These are phyloP conservation scores for Neosilurus hyrtlii DNA, from an alignment of 2,797 vertebrate genomes.

Conservation along the genomic window DNA sequence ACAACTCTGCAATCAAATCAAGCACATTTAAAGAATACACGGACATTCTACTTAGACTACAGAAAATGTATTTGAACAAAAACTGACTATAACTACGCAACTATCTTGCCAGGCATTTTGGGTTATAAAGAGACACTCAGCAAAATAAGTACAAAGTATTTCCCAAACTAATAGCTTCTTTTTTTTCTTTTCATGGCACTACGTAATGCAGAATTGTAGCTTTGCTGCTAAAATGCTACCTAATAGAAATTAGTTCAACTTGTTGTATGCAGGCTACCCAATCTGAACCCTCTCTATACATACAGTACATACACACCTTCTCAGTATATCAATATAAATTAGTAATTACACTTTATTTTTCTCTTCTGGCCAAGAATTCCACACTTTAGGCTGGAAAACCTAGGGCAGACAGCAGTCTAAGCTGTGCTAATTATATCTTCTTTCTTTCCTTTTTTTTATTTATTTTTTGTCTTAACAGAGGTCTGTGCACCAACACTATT, in stretches of 20 bases:
- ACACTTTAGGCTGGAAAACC: constrained; percentile 26
- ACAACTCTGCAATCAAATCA: constrained; percentile 1
- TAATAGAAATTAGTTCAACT: background rate
- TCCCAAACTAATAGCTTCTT: background rate
- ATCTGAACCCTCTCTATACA: constrained; percentile 26
- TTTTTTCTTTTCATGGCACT: background rate
- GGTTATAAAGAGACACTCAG: background rate
- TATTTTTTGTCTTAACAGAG: constrained; percentile 18
- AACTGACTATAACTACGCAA: background rate
- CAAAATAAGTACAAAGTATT: background rate
- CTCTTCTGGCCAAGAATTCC: constrained; percentile 34
- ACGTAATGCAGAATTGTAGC: background rate
- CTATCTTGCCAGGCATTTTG: background rate
- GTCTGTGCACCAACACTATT: constrained; percentile 7
- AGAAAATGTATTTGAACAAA: background rate
- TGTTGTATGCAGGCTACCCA: background rate
- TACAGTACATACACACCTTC: background rate
- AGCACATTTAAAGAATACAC: background rate
- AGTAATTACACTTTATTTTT: constrained; percentile 3
- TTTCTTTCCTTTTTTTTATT: background rate
- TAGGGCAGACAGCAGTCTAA: constrained; percentile 17
- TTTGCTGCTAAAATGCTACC: background rate
- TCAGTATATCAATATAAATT: constrained; percentile 8
- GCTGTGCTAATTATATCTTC: constrained; percentile 26
- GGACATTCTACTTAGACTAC: background rate